Evolutionary conservation across 2,888 invertebrate species (phyloP), one percentile per base, ranked within the genome.

Genomic region (Euzetes globulus): DNA sequence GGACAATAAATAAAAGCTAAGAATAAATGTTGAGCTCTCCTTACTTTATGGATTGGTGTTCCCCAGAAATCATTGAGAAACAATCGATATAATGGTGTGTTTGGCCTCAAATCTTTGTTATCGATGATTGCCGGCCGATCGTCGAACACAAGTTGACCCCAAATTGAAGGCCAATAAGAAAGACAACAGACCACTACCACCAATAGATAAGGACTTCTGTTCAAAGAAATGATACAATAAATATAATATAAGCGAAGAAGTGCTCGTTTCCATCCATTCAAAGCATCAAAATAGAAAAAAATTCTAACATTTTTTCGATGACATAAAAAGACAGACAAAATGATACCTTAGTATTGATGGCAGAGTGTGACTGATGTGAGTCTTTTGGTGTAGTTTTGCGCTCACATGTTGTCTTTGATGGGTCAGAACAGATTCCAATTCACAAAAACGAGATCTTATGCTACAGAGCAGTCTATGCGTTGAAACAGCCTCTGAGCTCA

Each of bases 41-140:
- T 86, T 85, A 93, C 94, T 91, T 94, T 94, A 82, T 92, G 90
- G 89, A 97, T 95, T 75, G 96, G 94, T 78, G 96, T 96, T 79
- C 96, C 97, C 96, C 96, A 97, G 84, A 96, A 97, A 85, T 96
- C 96, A 85, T 97, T 95, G 84, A 90, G 88, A 85, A 97, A 94
- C 79, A 97, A 89, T 83, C 94, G 93, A 79, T 88, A 87, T 77
- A 94, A 84, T 58, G 65, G 55, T 29, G 95, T 92, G 81, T 91
- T 90, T 27, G 95, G 94, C 81, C 94, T 87, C 79, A 97, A 86
- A 85, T 97, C 96, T 82, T 94, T 89, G 85, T 96, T 96, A 81
- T 95, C 95, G 85, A 93, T 92, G 82, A 96, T 92, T 78, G 96
- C 95, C 85, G 94, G 94, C 81, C 71, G 91, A 83, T 96, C 96